Evolutionary conservation across 1,140 invertebrate species (phyloP).

Genomic region (Ostrea denselamellosa): DNA sequence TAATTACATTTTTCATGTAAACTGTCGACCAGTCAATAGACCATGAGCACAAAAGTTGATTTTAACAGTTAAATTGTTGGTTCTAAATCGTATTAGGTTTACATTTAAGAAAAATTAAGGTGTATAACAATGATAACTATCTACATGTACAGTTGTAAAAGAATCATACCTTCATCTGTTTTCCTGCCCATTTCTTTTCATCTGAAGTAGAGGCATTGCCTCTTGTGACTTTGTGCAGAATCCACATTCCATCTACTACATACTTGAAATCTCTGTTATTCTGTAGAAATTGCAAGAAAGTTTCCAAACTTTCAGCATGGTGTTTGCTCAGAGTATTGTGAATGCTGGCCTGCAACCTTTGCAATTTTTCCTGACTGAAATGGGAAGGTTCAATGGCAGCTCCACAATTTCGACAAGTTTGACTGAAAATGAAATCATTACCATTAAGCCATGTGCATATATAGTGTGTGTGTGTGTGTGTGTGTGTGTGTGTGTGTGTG

Average conservation of each 20-base stretch:
- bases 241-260: constrained; percentile 33
- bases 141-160: constrained; percentile 7
- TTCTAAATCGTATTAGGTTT: too few relatives aligned
- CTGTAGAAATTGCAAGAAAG: constrained; percentile 13
- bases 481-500: too few relatives aligned
- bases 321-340: neutral
- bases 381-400: neutral
- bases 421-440: neutral
- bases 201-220: neutral
- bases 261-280: neutral
- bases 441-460: too few relatives aligned
- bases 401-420: neutral
- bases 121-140: too few relatives aligned
- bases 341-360: neutral
- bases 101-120: too few relatives aligned
- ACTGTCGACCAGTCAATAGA: too few relatives aligned
- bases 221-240: neutral
- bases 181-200: neutral
- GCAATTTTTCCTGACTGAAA: neutral
- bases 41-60: too few relatives aligned
- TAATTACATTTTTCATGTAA: too few relatives aligned
- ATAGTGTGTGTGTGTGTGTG: too few relatives aligned
- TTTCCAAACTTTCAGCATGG: neutral
- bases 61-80: too few relatives aligned
- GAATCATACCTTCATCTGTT: neutral